Base-by-base conservation (phyloP, 1,140 invertebrate species). In the Sesamia nonagrioides region DNA sequence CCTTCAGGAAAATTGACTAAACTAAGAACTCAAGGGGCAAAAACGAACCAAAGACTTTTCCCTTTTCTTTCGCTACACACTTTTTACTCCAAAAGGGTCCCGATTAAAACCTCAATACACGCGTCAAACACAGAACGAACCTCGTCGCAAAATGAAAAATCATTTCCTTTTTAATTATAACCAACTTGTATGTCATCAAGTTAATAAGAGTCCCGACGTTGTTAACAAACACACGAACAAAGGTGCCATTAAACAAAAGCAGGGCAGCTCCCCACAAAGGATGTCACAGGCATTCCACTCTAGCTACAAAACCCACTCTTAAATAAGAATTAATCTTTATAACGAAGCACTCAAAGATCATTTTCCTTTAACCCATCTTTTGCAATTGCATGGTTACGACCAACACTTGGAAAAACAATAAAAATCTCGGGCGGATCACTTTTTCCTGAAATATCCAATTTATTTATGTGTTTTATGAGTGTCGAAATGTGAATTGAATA, bases 381-480 rank as follows among this genome's bases (percentile, higher is more conserved):
- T 6, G 4, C 17, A 35, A 37, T 72, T 18, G 15, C 37, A 27
- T 52, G n/a, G 58, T 63, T 33, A 76, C 40, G 18, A 56, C 18
- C 42, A 75, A 78, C 66, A 77, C 69, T 74, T 48, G 75, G 69
- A 61, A 78, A 63, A 77, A 77, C 79, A 81, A 81, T 81, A 81
- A 81, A 81, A 61, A 81, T 73, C 74, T 21, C 60, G 45, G 13
- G 27, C 40, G 69, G 75, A 60, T 56, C 54, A 33, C 56, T 75
- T 71, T 72, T 77, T 73, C 63, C 69, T 77, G 50, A 21, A 77
- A 77, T 77, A 77, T 74, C 75, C 79, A 78, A 81, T 81, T 78
- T 81, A 81, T 77, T 81, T 77, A 81, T 81, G 40, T 77, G 56
- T 74, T 81, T 81, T 81, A 81, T 74, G 79, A 74, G 68, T 71